phyloP scores from a whole-genome alignment of 2,113 vertebrate species.

The Neodontobutis hainanensis region DNA sequence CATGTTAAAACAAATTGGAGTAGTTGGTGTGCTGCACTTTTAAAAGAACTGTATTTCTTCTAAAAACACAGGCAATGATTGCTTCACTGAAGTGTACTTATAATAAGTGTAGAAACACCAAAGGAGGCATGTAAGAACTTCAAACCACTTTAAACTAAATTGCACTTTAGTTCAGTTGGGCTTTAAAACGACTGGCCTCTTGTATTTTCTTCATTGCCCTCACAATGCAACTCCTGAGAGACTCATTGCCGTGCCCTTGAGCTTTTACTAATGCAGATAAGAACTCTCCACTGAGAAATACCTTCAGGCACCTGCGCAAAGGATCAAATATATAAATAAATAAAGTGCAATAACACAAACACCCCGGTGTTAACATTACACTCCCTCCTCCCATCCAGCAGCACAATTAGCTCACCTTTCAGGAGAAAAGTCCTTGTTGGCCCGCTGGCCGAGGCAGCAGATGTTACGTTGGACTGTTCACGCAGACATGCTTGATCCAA shows the following conservation, averaged over 20 bases:
- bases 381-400: slow-evolving; percentile 27
- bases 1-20: too few species aligned
- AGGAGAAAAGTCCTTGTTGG: slow-evolving; percentile 49
- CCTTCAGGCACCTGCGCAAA: slow-evolving; percentile 60
- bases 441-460: slow-evolving; percentile 68
- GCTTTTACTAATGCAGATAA: slow-evolving; percentile 48
- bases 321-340: background rate
- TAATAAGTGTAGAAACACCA: too few species aligned
- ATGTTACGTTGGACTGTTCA: slow-evolving; percentile 75
- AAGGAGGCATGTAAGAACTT: too few species aligned
- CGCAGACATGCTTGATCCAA: slow-evolving; percentile 76
- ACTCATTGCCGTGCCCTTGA: slow-evolving; percentile 39
- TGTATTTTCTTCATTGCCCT: slow-evolving; percentile 33
- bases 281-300: slow-evolving; percentile 51
- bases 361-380: slow-evolving; percentile 42
- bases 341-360: background rate
- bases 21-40: too few species aligned
- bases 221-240: slow-evolving; percentile 39
- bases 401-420: slow-evolving; percentile 70
- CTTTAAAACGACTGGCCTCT: slow-evolving; percentile 24
- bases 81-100: too few species aligned
- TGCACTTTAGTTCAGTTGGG: slow-evolving; percentile 4
- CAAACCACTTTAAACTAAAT: background rate
- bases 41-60: too few species aligned
- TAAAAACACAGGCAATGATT: too few species aligned